Conservation (phyloP, 2,797 vertebrate species). For the Sciurus carolinensis region DNA sequence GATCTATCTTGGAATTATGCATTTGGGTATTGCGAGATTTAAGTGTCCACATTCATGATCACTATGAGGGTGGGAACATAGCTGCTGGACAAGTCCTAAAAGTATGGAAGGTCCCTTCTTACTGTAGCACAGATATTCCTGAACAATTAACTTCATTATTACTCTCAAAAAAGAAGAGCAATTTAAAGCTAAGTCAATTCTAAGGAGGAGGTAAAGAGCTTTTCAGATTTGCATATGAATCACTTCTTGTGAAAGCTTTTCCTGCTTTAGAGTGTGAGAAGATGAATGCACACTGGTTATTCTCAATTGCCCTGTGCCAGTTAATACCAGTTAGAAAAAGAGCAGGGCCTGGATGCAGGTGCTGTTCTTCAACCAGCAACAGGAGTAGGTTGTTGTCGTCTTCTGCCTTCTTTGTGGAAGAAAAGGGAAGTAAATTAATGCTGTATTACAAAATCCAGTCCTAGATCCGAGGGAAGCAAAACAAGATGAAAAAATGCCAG, state of each 20-base stretch:
- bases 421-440: slow-evolving; percentile 32
- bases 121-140: background rate
- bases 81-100: background rate
- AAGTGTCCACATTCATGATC: background rate
- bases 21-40: background rate
- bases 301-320: background rate
- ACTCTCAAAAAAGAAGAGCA: slow-evolving; percentile 18
- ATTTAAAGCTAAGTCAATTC: slow-evolving; percentile 61
- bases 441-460: slow-evolving; percentile 30
- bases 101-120: background rate
- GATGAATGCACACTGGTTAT: slow-evolving; percentile 3
- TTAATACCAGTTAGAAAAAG: slow-evolving; percentile 5
- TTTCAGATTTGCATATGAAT: slow-evolving; percentile 71
- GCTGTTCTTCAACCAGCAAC: background rate
- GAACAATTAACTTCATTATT: slow-evolving; percentile 60
- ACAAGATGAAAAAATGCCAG: slow-evolving; percentile 73
- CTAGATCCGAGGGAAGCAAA: slow-evolving; percentile 41
- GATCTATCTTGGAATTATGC: background rate
- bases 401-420: background rate
- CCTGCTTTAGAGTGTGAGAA: slow-evolving; percentile 28
- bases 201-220: slow-evolving; percentile 32
- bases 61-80: background rate
- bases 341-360: background rate
- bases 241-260: slow-evolving; percentile 56
- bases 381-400: background rate